Evolutionary conservation across 2,888 invertebrate species (phyloP), one percentile per base, ranked within the genome.

Genomic region (Himalopsyche kuldschensis): DNA sequence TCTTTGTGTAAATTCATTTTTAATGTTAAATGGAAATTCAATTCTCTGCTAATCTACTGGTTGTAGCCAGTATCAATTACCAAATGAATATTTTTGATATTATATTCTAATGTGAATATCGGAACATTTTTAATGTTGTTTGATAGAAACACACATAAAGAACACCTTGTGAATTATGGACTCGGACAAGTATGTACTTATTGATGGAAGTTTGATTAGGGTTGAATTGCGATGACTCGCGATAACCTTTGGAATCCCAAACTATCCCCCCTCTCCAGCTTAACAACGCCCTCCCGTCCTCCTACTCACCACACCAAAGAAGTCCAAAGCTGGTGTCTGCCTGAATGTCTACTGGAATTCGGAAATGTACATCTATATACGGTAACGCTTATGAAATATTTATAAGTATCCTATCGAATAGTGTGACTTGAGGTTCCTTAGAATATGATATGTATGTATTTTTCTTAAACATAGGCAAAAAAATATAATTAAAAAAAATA

Each of bases 171-270:
- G 27, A 24, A 27, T 15, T 69, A 69, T 0, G 15, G 69, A 69
- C 30, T 15, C 27, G 30, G 4, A 27, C 30, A 69, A 69, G 69
- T 69, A 69, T n/a, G 48, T 47, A 48, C 47, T 47, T 80, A 83
- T 83, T 80, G 83, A 83, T 83, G 83, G 83, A 80, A 83, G 77
- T 78, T 83, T 83, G 83, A 83, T 83, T 83, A 80, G 83, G 83
- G 83, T 83, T 76, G 30, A 48, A 41, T 69, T 78, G 63, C 80
- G 83, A 83, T 83, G 83, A 80, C 83, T 83, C 78, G 46, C 35
- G 83, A 83, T 83, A 83, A 83, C 83, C 83, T 47, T 31, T 35
- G 78, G 78, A 75, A 81, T 78, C 47, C 30, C 47, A 47, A 69
- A 46, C 78, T 27, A 47, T 46, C 76, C n/a, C 35, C 35, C 76